Base-by-base conservation (phyloP, 1,140 invertebrate genomes). In the Bombus soroeensis region DNA sequence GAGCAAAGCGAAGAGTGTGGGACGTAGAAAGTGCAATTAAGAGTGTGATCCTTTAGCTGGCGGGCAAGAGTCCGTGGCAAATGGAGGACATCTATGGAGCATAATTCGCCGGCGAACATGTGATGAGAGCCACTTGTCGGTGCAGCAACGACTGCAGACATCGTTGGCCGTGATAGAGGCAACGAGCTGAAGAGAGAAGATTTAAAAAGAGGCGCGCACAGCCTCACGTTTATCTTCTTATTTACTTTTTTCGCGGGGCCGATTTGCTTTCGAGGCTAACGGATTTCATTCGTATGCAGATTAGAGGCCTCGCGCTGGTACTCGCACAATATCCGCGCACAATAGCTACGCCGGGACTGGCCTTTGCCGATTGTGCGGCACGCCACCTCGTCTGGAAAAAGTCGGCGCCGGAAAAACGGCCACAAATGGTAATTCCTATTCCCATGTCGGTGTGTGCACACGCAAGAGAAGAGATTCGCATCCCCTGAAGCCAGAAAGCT, bases 271-370 rank as follows among this genome's bases (percentile, higher is more conserved):
- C 28, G 13, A 18, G 82, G 82, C 78, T 75, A 73, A 74, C 84
- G 84, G 84, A 81, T 81, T 81, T 81, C 78, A 86, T 81, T 86
- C 84, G 84, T 62, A 81, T 86, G 84, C 71, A 86, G 62, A 86
- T 86, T 81, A 75, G 78, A 86, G 34, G 28, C 41, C 34, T 3
- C 28, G 41, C 15, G 25, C 41, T 1, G 4, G 15, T 43, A n/a
- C 32, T 47, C 43, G 76, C 41, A 59, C 59, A 47, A 78, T 76
- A 47, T 62, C 37, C 53, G 15, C 3, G 39, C 39, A 74, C 78
- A 74, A 86, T 73, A 22, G 41, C 43, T 59, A 34, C 28, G 39
- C 2, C 8, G 22, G 41, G 25, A 74, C 47, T 43, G 77, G 77
- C 71, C 79, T 75, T 68, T 75, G 71, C 72, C 71, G 71, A 85